These are phyloP conservation scores for Bolinopsis microptera DNA, from an alignment of 37 sponge, comb jelly and placozoan species.

Conservation along the genomic window DNA sequence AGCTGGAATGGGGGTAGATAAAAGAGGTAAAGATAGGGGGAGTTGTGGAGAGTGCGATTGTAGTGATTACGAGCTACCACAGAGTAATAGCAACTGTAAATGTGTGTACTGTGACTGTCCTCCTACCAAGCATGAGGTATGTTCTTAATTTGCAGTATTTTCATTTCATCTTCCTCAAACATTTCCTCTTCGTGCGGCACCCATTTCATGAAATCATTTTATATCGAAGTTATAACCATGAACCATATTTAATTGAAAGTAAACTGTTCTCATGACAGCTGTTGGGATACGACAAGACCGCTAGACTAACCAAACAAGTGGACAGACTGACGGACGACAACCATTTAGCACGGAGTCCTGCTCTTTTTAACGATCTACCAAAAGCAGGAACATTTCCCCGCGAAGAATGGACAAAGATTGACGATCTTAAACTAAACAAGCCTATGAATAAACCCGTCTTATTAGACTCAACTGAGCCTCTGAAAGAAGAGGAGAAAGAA, in stretches of 20 bases:
- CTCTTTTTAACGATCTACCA: neutral
- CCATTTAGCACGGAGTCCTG: neutral
- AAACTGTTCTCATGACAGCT: no score
- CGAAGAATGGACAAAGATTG: neutral
- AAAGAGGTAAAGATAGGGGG: neutral
- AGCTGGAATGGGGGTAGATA: constrained; percentile 7
- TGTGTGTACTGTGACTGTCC: constrained; percentile 7
- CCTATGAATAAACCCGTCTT: neutral
- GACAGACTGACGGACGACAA: neutral
- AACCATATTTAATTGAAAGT: no score
- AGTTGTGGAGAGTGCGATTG: neutral
- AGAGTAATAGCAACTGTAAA: no score
- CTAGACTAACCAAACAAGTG: neutral
- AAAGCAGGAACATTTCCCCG: neutral
- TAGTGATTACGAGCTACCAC: neutral
- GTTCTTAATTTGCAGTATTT: no score
- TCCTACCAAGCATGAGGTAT: neutral
- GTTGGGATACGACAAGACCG: neutral
- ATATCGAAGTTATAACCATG: no score
- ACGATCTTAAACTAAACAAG: neutral
- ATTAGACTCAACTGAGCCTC: neutral
- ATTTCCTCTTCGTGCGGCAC: no score
- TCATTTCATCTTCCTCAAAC: no score
- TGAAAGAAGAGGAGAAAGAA: neutral
- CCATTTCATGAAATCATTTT: no score